Base-by-base conservation (phyloP, 2,888 invertebrate genomes). In the Limnephilus lunatus region DNA sequence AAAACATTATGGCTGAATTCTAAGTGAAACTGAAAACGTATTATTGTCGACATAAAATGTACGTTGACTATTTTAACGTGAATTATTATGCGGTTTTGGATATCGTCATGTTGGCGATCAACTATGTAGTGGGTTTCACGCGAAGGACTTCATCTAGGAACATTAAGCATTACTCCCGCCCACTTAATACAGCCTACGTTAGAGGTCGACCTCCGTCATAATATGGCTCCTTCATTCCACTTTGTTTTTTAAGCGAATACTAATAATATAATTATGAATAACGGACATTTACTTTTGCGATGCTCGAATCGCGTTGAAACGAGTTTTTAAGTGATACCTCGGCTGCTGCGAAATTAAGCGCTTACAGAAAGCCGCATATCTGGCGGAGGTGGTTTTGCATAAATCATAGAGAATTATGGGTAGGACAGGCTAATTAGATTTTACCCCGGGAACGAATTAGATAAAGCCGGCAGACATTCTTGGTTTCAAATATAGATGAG, bases 91-190 rank as follows among this genome's bases (percentile, higher is more conserved):
- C 19, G 53, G 68, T 68, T 68, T 31, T 31, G n/a, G 39, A 89
- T 89, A 89, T 89, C 35, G 68, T 35, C 80, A 89, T 86, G 25
- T 39, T 19, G 87, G 35, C 83, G 83, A 53, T 31, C 87, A 31
- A 53, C n/a, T 87, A 30, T 25, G 82, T 30, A 85, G 90, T 90
- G 90, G 90, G 90, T 68, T 68, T 82, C 15, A 15, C 25, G 53
- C 35, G 90, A 90, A 90, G 90, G 90, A 90, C 90, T 90, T 90
- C 80, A 53, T 68, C 90, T 85, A 68, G 68, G 90, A 90, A 48
- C 68, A 32, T 89, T 68, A 68, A 90, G 31, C 68, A 80, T 68
- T 90, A 53, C 53, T 90, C 90, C 32, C 90, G 31, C 90, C 90
- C 90, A 90, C 90, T 12, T 12, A 35, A 85, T 80, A 14, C 90